A percentile compares a stretch with the other conserved stretches of the same genome.
Evolutionary conservation across 1,140 invertebrate species (phyloP).

Genomic region (Drosophila malerkotliana): DNA sequence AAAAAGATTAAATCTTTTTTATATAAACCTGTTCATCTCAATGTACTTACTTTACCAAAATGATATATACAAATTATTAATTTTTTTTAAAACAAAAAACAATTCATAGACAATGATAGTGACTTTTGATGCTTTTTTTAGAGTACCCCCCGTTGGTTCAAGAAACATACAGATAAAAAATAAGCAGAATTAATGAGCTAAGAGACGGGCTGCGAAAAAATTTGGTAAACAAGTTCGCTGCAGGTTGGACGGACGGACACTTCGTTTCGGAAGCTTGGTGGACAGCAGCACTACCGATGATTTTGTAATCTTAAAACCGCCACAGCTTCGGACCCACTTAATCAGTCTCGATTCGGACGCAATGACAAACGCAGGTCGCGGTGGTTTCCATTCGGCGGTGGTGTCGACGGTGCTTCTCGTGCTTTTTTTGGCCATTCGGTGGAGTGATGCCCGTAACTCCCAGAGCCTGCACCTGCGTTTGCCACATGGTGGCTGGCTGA

Average conservation of each 20-base stretch:
- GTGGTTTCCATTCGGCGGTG: constrained; percentile 9
- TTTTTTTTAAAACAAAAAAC: not conserved
- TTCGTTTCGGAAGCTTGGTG: constrained; percentile 23
- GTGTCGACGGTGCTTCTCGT: not conserved
- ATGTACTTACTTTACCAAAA: not conserved
- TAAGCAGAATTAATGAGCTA: constrained; percentile 38
- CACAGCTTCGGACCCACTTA: constrained; percentile 22
- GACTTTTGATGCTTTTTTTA: not conserved
- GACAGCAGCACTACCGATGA: constrained; percentile 23
- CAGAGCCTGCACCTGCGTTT: constrained; percentile 68
- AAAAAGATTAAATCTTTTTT: no score
- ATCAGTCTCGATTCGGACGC: constrained; percentile 52
- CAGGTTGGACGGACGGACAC: constrained; percentile 1
- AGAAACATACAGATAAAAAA: constrained; percentile 15
- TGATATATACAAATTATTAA: constrained; percentile 1
- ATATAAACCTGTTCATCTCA: not conserved
- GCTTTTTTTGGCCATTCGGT: not conserved
- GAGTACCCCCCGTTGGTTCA: not conserved
- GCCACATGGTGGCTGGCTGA: constrained; percentile 81
- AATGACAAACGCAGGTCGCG: constrained; percentile 45
- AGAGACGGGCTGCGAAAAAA: constrained; percentile 35
- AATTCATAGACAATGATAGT: not conserved
- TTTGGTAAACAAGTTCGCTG: constrained; percentile 51
- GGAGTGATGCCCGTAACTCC: constrained; percentile 57
- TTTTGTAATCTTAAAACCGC: constrained; percentile 69